Conservation (phyloP, 2,797 vertebrate genomes). For the Poliocrania exsul region DNA sequence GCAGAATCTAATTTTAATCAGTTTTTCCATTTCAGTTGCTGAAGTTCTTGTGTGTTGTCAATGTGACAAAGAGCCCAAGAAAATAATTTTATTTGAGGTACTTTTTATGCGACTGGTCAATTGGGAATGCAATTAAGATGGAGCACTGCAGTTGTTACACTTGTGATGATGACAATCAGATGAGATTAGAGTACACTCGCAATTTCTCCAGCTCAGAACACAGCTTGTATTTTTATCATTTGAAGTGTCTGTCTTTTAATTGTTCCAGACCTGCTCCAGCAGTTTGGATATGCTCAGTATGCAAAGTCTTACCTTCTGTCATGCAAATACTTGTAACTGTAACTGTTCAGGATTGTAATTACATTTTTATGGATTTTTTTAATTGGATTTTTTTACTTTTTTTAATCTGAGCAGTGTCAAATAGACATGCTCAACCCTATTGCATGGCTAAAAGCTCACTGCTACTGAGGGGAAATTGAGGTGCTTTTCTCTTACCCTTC, state of each 20-base stretch:
- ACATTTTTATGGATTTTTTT: neutral
- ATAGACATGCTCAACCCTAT: neutral
- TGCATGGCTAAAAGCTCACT: neutral
- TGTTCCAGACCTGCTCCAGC: neutral
- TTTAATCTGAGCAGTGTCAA: neutral
- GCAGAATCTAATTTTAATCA: neutral
- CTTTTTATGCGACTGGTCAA: neutral
- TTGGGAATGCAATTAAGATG: neutral
- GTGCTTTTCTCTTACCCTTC: neutral
- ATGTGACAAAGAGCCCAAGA: neutral
- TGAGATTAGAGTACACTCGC: neutral
- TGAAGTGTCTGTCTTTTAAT: neutral
- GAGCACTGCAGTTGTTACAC: neutral
- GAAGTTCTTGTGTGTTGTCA: neutral
- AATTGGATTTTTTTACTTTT: rapidly evolving
- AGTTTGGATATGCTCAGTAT: neutral
- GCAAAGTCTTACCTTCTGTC: neutral
- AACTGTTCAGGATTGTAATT: neutral
- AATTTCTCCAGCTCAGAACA: neutral
- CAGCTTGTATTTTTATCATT: neutral
- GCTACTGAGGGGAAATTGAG: neutral
- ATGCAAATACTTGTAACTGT: neutral
- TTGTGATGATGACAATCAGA: neutral
- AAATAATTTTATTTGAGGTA: slow-evolving; percentile 20
- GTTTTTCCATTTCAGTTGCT: neutral